Evolutionary conservation across 1,140 invertebrate genomes (phyloP), one percentile per base, ranked within the genome.

Genomic region (Aphidius gifuensis): DNA sequence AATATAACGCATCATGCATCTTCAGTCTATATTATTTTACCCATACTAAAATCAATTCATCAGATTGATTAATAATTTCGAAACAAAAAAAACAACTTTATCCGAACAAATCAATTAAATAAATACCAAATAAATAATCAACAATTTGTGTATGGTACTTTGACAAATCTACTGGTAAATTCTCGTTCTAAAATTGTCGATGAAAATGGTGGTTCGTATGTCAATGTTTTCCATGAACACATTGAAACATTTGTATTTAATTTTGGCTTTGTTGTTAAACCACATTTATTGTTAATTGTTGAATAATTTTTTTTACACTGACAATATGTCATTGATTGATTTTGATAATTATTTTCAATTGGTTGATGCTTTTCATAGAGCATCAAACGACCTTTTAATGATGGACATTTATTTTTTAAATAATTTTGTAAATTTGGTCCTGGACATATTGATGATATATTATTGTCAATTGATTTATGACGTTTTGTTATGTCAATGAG

Each of bases 361-460:
- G 54, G 48, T 58, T 21, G 58, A n/a, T 39, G n/a, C 4, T 53
- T 60, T n/a, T 64, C 62, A 38, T 64, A 67, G 8, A 64, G 57
- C 11, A 51, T 64, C 21, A 67, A 39, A 42, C 62, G 61, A 9
- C 66, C 66, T 38, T 32, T 62, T 16, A 67, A 38, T 11, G 64
- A 65, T n/a, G 63, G 66, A 46, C 66, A 65, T 47, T 58, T 58
- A 11, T 50, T 63, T 40, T 59, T 64, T 21, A 65, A 23, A 47
- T 67, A 67, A 6, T 64, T 60, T 58, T 61, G 61, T n/a, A 67
- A 57, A 63, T 67, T 67, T n/a, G 66, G 66, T 58, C 66, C 66
- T 16, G 66, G 66, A 21, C 43, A 55, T 43, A 58, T 38, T 47
- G 51, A n/a, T 49, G 59, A 43, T 16, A 58, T 58, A 40, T 49